A percentile compares a stretch with the other conserved stretches of the same genome.
Evolutionary conservation across 1,140 invertebrate genomes (phyloP).

Genomic region (Platyura marginata): DNA sequence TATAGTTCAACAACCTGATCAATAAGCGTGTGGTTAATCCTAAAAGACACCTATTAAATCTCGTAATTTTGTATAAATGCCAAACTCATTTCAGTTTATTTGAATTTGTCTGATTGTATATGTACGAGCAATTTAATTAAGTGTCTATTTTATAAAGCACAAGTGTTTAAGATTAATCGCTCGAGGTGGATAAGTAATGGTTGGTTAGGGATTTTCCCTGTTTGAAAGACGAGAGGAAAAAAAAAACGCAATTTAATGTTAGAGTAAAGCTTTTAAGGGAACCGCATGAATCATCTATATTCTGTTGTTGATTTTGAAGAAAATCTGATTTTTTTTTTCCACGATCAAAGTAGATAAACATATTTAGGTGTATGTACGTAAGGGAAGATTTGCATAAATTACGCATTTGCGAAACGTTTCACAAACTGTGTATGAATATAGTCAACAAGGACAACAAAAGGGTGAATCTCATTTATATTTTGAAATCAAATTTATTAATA

Average conservation of each 20-base stretch:
- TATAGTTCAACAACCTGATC: not conserved
- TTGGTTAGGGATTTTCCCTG: not conserved
- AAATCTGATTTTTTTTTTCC: not conserved
- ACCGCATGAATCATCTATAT: not conserved
- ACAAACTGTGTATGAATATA: not conserved
- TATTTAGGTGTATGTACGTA: not conserved
- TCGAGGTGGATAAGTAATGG: not conserved
- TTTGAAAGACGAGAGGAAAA: not conserved
- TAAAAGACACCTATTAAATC: not conserved
- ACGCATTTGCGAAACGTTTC: not conserved
- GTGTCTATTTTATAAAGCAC: not conserved
- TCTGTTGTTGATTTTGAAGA: not conserved
- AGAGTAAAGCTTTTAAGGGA: not conserved
- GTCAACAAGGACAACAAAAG: not conserved
- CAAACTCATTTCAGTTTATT: not conserved
- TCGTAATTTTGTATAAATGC: not conserved
- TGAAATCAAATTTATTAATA: not conserved
- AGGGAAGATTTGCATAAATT: not conserved
- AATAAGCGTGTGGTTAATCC: not conserved
- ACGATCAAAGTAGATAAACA: not conserved
- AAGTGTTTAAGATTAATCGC: not conserved
- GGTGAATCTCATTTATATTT: not conserved
- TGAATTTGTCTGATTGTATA: not conserved
- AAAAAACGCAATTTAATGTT: not conserved
- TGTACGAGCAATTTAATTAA: not conserved